phyloP scores from a whole-genome alignment of 1,140 invertebrate species.

The Neodiprion fabricii region DNA sequence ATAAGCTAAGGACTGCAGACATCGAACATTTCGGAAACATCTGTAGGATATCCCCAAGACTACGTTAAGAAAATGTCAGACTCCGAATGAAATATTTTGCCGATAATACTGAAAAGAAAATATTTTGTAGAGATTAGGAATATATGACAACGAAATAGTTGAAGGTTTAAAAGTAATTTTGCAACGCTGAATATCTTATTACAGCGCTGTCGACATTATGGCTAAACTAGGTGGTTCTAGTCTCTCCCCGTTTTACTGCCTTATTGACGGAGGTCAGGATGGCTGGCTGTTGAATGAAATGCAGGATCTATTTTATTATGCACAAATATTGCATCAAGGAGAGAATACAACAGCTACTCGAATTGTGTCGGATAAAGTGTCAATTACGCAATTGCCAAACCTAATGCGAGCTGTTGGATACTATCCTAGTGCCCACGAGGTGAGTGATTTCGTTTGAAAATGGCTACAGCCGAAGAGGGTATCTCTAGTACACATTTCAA shows the following conservation, averaged over 20 bases:
- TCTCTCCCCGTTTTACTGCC: conserved; percentile 65
- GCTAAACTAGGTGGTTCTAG: conserved; percentile 61
- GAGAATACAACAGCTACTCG: conserved; percentile 68
- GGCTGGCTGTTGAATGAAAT: conserved; percentile 75
- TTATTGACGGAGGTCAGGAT: conserved; percentile 64
- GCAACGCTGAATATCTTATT: neutral
- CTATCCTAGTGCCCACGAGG: conserved; percentile 77
- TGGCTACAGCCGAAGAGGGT: neutral
- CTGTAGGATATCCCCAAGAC: no score
- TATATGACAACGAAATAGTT: no score
- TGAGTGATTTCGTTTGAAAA: conserved; percentile 35
- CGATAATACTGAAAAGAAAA: conserved; percentile 5
- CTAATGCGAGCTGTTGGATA: conserved; percentile 77
- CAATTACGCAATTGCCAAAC: conserved; percentile 71
- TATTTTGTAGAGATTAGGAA: neutral
- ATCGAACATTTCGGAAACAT: no score
- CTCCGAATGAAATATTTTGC: no score
- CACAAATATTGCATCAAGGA: conserved; percentile 74
- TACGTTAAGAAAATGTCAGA: no score
- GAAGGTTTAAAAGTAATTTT: neutral
- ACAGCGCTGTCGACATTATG: conserved; percentile 63
- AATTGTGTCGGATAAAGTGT: conserved; percentile 65
- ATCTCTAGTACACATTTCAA: neutral
- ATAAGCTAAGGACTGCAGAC: no score
- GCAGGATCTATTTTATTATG: conserved; percentile 75